Evolutionary conservation across 1,140 invertebrate species (phyloP), one percentile per base, ranked within the genome.

Genomic region (Theocolax elegans): DNA sequence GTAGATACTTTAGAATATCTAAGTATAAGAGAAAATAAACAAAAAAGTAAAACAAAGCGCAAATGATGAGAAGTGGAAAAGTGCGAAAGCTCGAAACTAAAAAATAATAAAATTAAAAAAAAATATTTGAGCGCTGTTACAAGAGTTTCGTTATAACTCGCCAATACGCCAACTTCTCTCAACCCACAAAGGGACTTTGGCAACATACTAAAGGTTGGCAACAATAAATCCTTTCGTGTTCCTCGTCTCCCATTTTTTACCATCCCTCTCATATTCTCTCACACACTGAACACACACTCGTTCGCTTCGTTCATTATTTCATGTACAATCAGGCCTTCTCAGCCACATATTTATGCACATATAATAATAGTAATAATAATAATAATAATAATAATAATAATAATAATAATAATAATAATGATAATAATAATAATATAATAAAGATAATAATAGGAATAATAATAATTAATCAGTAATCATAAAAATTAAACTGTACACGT

Each of bases 201-300:
- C 79, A 82, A 82, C 79, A 79, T 74, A 80, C 76, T 76, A 76
- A 79, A 79, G 71, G 76, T 79, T 81, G 80, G 80, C 80, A 81
- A 79, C 77, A 77, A 77, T 72, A 69, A 35, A 77, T 75, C 51
- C 72, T 76, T 74, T 75, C 74, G 46, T 72, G 31, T 72, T 72
- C 56, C 64, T 72, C 48, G 44, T 56, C 65, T 64, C 23, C 17
- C 29, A 19, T 27, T 38, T 17, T 3, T 67, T 63, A 62, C 53
- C n/a, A 31, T 48, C 25, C 40, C 27, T 54, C 56, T 13, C 25
- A 15, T 49, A 53, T 25, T 44, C 42, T 42, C 17, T n/a, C 49
- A 40, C 38, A 46, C 53, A 49, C 38, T 49, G n/a, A 25, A 54
- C 19, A 38, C 23, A n/a, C 58, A 46, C 25, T 62, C 40, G 10